phyloP scores from a whole-genome alignment of 1,140 invertebrate genomes.

The Microplitis mediator region DNA sequence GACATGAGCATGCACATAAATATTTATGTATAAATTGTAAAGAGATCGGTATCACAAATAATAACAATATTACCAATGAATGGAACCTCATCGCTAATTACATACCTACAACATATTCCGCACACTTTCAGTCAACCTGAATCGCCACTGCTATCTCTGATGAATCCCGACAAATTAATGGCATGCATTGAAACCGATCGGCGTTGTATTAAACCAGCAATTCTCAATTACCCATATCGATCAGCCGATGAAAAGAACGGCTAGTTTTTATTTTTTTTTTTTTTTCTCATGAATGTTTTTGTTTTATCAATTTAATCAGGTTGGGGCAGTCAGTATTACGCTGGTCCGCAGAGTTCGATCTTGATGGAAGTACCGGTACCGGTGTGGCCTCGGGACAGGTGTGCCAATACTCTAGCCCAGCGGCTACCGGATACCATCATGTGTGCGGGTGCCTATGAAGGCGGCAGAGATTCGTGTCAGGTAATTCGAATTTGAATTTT shows the following conservation, averaged over 20 bases:
- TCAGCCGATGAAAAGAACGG: not conserved
- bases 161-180: constrained; percentile 5
- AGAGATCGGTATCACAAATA: no score
- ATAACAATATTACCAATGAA: no score
- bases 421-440: constrained; percentile 69
- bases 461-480: constrained; percentile 81
- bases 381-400: constrained; percentile 77
- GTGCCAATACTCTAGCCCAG: constrained; percentile 69
- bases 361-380: constrained; percentile 80
- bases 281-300: not conserved
- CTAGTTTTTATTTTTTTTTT: not conserved
- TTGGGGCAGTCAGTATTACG: constrained; percentile 75
- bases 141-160: not conserved
- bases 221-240: not conserved
- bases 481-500: constrained; percentile 54
- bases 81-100: not conserved
- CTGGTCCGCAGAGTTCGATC: constrained; percentile 71
- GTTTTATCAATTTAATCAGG: constrained; percentile 56
- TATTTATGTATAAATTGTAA: no score
- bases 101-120: not conserved
- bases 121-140: not conserved
- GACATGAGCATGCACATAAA: not conserved
- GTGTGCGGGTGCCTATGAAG: constrained; percentile 75
- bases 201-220: not conserved
- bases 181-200: not conserved